Evolutionary conservation across 2,888 invertebrate genomes (phyloP).

Genomic region (Cephus pygmeus): DNA sequence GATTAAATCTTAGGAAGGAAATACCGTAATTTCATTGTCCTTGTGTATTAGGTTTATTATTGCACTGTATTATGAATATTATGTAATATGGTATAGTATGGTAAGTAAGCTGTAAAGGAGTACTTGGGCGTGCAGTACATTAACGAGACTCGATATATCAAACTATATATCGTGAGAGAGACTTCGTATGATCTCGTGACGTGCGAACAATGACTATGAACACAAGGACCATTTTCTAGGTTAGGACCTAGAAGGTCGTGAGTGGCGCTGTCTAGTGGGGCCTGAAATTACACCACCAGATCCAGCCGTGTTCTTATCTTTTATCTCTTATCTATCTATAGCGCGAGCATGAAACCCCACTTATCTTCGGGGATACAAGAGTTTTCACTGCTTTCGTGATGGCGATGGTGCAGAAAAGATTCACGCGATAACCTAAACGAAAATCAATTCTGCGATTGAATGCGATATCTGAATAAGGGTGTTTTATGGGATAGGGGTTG

Average conservation of each 20-base stretch:
- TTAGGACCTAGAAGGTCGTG: background rate
- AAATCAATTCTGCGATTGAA: conserved; percentile 30
- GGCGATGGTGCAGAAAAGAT: conserved; percentile 9
- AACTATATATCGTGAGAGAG: background rate
- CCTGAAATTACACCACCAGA: conserved; percentile 32
- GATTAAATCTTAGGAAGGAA: background rate
- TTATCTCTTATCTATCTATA: conserved; percentile 17
- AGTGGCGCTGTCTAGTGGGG: conserved; percentile 19
- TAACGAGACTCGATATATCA: background rate
- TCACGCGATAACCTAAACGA: conserved; percentile 33
- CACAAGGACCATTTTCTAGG: background rate
- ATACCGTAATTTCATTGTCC: background rate
- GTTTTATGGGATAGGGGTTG: background rate
- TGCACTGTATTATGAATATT: background rate
- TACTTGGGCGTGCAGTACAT: background rate
- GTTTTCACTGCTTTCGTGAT: background rate
- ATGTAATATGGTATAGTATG: background rate
- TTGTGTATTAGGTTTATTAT: background rate
- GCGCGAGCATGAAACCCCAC: conserved; percentile 8
- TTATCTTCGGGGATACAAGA: conserved; percentile 10
- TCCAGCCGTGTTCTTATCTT: background rate
- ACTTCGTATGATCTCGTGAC: background rate
- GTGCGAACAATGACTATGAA: background rate
- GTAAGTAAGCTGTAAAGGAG: background rate
- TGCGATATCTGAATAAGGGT: conserved; percentile 4